phyloP scores from a whole-genome alignment of 2,888 invertebrate species.

The Gari tellinella region DNA sequence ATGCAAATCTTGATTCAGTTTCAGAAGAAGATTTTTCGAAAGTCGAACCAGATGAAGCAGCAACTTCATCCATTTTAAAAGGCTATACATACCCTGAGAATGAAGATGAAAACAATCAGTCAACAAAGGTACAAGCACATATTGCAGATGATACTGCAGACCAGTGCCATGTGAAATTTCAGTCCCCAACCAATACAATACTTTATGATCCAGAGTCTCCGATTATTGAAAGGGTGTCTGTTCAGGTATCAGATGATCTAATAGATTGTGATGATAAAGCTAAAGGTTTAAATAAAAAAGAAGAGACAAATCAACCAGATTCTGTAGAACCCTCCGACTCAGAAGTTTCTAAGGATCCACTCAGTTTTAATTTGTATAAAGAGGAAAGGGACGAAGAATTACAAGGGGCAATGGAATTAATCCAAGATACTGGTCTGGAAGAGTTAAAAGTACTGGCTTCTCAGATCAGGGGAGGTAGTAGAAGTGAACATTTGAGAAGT shows the following conservation, averaged over 20 bases:
- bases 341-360: conserved; percentile 38
- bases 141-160: conserved; percentile 1
- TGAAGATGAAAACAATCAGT: no score
- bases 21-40: neutral
- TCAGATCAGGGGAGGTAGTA: conserved; percentile 16
- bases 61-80: no score
- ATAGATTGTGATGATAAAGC: conserved; percentile 44
- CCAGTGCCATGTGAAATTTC: conserved; percentile 47
- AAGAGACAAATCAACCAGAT: conserved; percentile 7
- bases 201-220: conserved; percentile 58
- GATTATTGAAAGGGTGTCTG: conserved; percentile 43
- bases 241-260: conserved; percentile 40
- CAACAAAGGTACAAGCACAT: no score
- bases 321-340: conserved; percentile 11
- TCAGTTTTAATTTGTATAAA: neutral
- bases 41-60: neutral
- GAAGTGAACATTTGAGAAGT: no score
- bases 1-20: conserved; percentile 4
- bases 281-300: conserved; percentile 18
- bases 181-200: conserved; percentile 49
- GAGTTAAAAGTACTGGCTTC: conserved; percentile 19
- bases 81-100: no score
- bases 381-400: neutral
- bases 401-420: conserved; percentile 8
- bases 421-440: conserved; percentile 6